Conservation (phyloP, 2,888 invertebrate species). For the Lepidochrysops patricia region DNA sequence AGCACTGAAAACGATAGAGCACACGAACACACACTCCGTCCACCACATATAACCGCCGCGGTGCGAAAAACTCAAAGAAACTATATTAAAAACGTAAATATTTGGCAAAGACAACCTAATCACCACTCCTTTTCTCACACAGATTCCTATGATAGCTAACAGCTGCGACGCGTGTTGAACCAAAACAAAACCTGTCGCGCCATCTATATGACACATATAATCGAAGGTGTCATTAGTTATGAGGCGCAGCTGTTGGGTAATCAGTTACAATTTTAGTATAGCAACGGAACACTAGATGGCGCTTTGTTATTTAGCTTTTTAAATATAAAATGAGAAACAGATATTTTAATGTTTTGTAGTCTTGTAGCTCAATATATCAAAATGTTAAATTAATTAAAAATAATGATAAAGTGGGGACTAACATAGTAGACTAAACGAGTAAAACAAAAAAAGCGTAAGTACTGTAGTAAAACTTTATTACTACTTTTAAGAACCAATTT, state of each 20-base stretch:
- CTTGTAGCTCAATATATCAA: no score
- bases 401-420: no score
- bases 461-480: no score
- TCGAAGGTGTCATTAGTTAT: not conserved
- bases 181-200: conserved; percentile 64
- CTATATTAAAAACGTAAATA: conserved; percentile 65
- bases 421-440: no score
- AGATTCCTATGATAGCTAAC: conserved; percentile 72
- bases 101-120: conserved; percentile 65
- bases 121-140: conserved; percentile 75
- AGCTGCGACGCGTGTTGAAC: conserved; percentile 67
- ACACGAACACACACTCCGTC: conserved; percentile 44
- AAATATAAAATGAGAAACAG: no score
- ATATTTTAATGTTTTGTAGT: not conserved
- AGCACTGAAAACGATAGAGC: conserved; percentile 51
- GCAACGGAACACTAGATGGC: not conserved
- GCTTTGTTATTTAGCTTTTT: no score
- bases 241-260: not conserved
- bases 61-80: conserved; percentile 42
- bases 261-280: not conserved
- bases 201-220: conserved; percentile 35
- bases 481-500: no score
- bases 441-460: not conserved
- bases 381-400: not conserved
- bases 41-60: conserved; percentile 46